Evolutionary conservation across 2,797 vertebrate species (phyloP).

Genomic region (Pygocentrus nattereri): DNA sequence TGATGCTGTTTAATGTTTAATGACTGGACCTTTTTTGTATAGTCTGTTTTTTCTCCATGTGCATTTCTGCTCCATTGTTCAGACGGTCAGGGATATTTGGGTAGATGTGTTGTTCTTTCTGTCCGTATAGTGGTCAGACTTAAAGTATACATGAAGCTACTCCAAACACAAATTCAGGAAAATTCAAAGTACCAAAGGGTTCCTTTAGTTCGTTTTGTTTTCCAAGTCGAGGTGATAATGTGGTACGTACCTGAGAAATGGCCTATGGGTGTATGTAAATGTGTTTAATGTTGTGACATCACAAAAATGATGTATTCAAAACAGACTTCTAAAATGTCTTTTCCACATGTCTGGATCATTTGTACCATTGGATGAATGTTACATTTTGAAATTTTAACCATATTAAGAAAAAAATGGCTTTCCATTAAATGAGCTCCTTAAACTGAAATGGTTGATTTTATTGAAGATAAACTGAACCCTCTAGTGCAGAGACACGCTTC

Average conservation of each 20-base stretch:
- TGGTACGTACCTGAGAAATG: not conserved
- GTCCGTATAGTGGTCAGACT: not conserved
- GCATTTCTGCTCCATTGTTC: not conserved
- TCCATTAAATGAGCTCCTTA: no score
- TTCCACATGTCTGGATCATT: not conserved
- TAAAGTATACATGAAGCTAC: not conserved
- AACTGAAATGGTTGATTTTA: no score
- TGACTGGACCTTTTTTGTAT: constrained; percentile 6
- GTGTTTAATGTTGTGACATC: no score
- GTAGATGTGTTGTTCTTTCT: not conserved
- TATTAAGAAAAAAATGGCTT: no score
- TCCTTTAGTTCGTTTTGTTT: not conserved
- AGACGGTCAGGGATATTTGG: not conserved
- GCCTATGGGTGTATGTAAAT: no score
- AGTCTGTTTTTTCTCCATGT: not conserved
- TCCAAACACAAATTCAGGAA: not conserved
- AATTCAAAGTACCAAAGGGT: not conserved
- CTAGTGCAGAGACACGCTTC: not conserved
- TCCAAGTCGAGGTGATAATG: not conserved
- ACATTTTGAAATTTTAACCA: not conserved
- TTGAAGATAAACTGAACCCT: no score
- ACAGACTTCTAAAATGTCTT: no score
- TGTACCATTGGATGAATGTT: not conserved
- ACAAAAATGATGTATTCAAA: no score
- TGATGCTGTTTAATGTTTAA: constrained; percentile 22